These are phyloP conservation scores for Paelopatides confundens DNA, from an alignment of 53 echinoderm and acorn worm species.

Conservation along the genomic window DNA sequence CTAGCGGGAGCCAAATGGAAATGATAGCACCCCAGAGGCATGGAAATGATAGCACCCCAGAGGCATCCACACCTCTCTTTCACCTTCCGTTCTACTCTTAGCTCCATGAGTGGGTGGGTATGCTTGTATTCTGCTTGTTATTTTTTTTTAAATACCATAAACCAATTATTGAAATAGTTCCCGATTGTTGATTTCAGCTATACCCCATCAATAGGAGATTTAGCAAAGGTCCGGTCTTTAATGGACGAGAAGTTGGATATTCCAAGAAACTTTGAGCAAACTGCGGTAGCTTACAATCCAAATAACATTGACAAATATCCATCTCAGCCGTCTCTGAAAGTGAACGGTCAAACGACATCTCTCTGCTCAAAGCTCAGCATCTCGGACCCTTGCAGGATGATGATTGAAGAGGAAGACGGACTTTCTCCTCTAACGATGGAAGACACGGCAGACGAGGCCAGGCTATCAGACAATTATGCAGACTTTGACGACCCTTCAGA, in stretches of 20 bases:
- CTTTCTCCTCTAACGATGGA: slow-evolving; percentile 53
- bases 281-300: slow-evolving; percentile 83
- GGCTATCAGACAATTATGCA: slow-evolving; percentile 52
- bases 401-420: slow-evolving; percentile 58
- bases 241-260: slow-evolving; percentile 79
- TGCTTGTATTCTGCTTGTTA: too few relatives aligned
- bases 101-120: too few relatives aligned
- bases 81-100: too few relatives aligned
- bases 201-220: slow-evolving; percentile 52
- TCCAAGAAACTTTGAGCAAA: slow-evolving; percentile 77
- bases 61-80: too few relatives aligned
- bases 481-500: slow-evolving; percentile 68
- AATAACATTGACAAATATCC: slow-evolving; percentile 63
- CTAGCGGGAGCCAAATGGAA: too few relatives aligned
- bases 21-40: too few relatives aligned
- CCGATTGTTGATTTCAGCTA: neutral
- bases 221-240: slow-evolving; percentile 68
- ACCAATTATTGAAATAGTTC: too few relatives aligned
- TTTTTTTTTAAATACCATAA: too few relatives aligned
- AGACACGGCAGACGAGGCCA: slow-evolving; percentile 65
- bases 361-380: slow-evolving; percentile 80
- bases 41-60: too few relatives aligned
- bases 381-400: slow-evolving; percentile 65
- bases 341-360: slow-evolving; percentile 87
- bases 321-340: slow-evolving; percentile 67